Evolutionary conservation across 2,888 invertebrate genomes (phyloP), one percentile per base, ranked within the genome.

Genomic region (Agrotis clavis): DNA sequence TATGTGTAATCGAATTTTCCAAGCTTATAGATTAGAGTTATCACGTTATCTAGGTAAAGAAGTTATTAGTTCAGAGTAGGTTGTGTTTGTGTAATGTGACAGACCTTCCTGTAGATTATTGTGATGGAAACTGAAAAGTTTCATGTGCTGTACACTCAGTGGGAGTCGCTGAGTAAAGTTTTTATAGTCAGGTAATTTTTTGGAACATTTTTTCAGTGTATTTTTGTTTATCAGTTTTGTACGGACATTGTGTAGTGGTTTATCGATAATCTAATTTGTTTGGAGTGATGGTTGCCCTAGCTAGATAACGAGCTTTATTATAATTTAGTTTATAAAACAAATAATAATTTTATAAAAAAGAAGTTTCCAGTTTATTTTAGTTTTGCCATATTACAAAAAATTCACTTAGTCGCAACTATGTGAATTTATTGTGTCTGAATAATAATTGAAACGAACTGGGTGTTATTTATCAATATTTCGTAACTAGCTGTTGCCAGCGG

Each of bases 101-200:
- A 16, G 48, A 30, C 25, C 51, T 35, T 50, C 18, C n/a, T 63
- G 30, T 56, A 60, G 18, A 7, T 53, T 73, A 48, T 73, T 76
- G 75, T 71, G 72, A 86, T 76, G 87, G 81, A 80, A 68, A 56
- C 77, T 13, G 83, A 86, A 35, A 87, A 87, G 59, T 90, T 87
- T 73, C 85, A 86, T 61, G 93, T 93, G 82, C 84, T 87, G 11
- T 94, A 86, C 65, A 81, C 87, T 0, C 90, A 92, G 54, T 84
- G 84, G 71, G 89, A 92, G 13, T 83, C 88, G 0, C 60, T 78
- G 14, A 86, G 87, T 71, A 90, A 85, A 75, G 92, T 91, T 45
- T 71, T 85, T 16, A 88, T 91, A 65, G 68, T 81, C 21, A 88
- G 89, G 90, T 91, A 87, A 63, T 63, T 18, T 47, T 41, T 25